phyloP scores from a whole-genome alignment of 2,888 invertebrate species.

The Torymus auratus region DNA sequence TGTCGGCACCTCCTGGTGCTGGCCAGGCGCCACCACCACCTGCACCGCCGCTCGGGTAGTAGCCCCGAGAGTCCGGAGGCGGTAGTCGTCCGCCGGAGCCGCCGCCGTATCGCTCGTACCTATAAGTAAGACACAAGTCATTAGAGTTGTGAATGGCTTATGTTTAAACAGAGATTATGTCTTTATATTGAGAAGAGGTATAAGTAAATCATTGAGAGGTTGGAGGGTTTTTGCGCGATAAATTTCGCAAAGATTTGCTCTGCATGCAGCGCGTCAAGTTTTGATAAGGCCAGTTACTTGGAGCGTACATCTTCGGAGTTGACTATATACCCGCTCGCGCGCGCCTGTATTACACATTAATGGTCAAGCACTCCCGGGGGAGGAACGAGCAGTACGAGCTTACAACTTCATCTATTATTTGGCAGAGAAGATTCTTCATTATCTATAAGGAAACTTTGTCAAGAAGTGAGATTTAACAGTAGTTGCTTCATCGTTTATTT shows the following conservation, averaged over 20 bases:
- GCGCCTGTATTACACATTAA: not conserved
- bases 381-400: not conserved
- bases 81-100: conserved; percentile 58
- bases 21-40: conserved; percentile 60
- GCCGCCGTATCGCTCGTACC: conserved; percentile 64
- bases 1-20: conserved; percentile 37
- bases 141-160: not conserved
- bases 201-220: too few species aligned
- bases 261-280: too few species aligned
- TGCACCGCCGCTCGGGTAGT: conserved; percentile 61
- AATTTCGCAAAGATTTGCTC: too few species aligned
- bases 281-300: too few species aligned
- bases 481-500: not conserved
- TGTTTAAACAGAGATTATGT: not conserved
- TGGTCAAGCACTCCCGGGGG: not conserved
- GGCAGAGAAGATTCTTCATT: conserved; percentile 14
- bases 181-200: not conserved
- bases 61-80: conserved; percentile 64
- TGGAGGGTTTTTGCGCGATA: too few species aligned
- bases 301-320: too few species aligned
- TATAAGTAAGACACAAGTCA: not conserved
- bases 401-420: conserved; percentile 27
- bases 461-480: conserved; percentile 8
- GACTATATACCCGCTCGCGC: too few species aligned
- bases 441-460: conserved; percentile 6